Evolutionary conservation across 2,113 vertebrate genomes (phyloP).

Genomic region (Tragelaphus scriptus): DNA sequence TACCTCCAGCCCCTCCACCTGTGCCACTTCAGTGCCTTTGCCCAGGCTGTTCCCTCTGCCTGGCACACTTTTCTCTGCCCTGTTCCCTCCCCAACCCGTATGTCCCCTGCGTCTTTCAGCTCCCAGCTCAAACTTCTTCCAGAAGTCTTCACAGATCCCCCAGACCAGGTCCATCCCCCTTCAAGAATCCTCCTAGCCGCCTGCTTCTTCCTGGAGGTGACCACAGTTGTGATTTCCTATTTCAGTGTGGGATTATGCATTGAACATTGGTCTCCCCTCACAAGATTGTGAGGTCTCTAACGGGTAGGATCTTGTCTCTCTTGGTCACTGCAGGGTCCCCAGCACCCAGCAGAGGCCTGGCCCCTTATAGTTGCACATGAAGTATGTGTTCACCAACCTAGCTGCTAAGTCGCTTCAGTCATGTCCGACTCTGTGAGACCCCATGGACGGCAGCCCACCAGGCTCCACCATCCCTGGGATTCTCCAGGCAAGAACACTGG

Average conservation of each 20-base stretch:
- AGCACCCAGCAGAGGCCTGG: neutral
- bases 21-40: too few species aligned
- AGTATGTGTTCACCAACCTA: neutral
- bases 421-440: too few species aligned
- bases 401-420: too few species aligned
- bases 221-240: neutral
- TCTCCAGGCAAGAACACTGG: too few species aligned
- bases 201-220: neutral
- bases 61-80: too few species aligned
- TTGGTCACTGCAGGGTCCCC: neutral
- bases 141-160: neutral
- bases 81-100: accelerated
- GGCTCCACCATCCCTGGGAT: too few species aligned
- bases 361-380: neutral
- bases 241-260: neutral
- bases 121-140: neutral
- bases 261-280: neutral
- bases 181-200: neutral
- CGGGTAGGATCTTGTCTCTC: neutral
- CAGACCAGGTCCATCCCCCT: too few species aligned
- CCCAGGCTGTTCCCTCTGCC: neutral
- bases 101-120: neutral
- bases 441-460: too few species aligned
- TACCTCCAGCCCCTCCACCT: neutral
- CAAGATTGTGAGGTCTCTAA: neutral